These are phyloP conservation scores for Pantelozetes paolii DNA, from an alignment of 2,888 invertebrate species.

Conservation along the genomic window DNA sequence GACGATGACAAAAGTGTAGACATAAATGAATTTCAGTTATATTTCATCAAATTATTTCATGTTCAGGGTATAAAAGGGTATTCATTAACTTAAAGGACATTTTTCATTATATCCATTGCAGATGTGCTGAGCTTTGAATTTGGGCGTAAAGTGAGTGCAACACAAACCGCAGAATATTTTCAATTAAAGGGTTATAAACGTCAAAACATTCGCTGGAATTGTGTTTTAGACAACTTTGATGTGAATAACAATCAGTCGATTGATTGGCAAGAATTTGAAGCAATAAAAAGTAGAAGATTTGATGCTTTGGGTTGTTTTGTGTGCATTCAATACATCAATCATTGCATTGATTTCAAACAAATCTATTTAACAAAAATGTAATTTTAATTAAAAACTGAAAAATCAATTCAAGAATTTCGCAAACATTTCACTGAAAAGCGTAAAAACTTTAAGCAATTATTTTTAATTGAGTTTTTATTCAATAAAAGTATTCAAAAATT, in stretches of 20 bases:
- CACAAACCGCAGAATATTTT: background rate
- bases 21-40: background rate
- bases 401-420: no score
- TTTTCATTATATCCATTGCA: no score
- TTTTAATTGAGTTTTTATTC: no score
- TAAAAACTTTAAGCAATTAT: no score
- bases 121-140: slow-evolving; percentile 12
- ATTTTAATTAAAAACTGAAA: no score
- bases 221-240: slow-evolving; percentile 9
- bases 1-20: background rate
- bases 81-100: no score
- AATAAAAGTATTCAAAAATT: no score
- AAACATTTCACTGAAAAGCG: no score
- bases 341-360: background rate
- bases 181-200: background rate
- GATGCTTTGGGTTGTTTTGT: background rate
- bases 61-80: slow-evolving; percentile 2
- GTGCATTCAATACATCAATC: background rate
- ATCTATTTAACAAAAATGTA: slow-evolving; percentile 9
- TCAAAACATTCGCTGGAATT: background rate
- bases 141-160: background rate
- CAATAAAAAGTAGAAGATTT: background rate
- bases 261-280: background rate
- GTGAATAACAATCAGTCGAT: background rate
- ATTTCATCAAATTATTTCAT: background rate